Conservation (phyloP, 2,888 invertebrate species). For the Tridacna gigas region DNA sequence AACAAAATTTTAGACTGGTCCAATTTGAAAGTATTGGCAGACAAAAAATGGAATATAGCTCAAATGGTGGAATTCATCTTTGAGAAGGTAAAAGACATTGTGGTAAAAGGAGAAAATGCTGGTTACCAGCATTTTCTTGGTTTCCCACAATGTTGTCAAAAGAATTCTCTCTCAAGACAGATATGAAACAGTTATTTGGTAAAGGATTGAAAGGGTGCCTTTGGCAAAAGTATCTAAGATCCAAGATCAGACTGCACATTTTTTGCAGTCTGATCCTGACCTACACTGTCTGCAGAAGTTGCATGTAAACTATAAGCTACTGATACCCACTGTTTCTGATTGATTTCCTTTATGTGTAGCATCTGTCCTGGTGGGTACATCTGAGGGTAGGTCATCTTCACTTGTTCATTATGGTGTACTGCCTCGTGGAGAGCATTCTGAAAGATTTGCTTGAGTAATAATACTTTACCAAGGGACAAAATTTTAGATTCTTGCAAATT, state of each 20-base stretch:
- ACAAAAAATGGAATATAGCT: neutral
- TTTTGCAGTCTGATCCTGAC: too few relatives aligned
- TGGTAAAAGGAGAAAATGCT: neutral
- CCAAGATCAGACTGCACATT: too few relatives aligned
- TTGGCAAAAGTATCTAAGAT: too few relatives aligned
- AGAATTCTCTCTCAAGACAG: neutral
- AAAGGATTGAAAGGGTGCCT: neutral
- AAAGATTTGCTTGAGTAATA: neutral
- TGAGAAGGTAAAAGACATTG: neutral
- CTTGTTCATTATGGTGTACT: slow-evolving; percentile 68
- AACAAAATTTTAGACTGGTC: neutral
- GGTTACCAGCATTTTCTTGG: neutral
- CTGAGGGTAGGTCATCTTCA: slow-evolving; percentile 87
- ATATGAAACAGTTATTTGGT: neutral
- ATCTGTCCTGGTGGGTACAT: slow-evolving; percentile 93
- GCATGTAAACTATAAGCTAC: neutral
- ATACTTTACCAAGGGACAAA: too few relatives aligned
- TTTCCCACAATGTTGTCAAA: neutral
- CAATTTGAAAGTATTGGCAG: too few relatives aligned
- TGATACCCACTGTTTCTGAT: slow-evolving; percentile 4
- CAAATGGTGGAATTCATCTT: neutral
- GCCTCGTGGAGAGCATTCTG: slow-evolving; percentile 76
- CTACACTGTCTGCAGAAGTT: neutral
- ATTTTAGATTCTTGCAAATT: too few relatives aligned
- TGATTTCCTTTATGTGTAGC: slow-evolving; percentile 88